Conservation (phyloP, 2,797 vertebrate species). For the Mus spretus region DNA sequence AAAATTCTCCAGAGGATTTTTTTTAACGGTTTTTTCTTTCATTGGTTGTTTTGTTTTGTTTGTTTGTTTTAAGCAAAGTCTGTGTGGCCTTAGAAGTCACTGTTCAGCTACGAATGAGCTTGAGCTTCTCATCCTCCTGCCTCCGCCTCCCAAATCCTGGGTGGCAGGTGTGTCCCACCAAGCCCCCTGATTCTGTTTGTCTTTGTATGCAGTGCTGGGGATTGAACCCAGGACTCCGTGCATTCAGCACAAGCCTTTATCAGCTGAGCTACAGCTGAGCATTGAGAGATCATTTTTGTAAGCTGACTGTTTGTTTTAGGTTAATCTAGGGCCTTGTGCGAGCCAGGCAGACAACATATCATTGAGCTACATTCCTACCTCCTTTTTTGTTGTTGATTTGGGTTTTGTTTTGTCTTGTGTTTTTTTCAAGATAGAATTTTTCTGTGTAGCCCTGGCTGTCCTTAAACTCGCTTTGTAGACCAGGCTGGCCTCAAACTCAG, state of each 20-base stretch:
- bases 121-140: background rate
- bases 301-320: background rate
- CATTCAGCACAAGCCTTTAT: background rate
- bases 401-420: background rate
- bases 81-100: background rate
- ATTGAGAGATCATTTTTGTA: background rate
- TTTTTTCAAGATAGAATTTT: background rate
- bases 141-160: background rate
- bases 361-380: background rate
- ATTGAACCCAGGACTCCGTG: no score
- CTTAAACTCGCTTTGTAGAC: background rate
- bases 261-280: background rate
- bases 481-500: background rate
- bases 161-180: no score
- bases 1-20: background rate
- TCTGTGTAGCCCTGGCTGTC: background rate
- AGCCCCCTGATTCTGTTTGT: background rate
- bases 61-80: background rate
- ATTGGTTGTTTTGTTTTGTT: background rate
- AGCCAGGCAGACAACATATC: no score
- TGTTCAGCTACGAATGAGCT: background rate
- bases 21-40: background rate
- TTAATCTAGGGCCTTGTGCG: background rate
- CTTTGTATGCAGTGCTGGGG: background rate
- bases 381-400: background rate